Conservation (phyloP, 2,113 vertebrate species). For the Corythaixoides concolor region DNA sequence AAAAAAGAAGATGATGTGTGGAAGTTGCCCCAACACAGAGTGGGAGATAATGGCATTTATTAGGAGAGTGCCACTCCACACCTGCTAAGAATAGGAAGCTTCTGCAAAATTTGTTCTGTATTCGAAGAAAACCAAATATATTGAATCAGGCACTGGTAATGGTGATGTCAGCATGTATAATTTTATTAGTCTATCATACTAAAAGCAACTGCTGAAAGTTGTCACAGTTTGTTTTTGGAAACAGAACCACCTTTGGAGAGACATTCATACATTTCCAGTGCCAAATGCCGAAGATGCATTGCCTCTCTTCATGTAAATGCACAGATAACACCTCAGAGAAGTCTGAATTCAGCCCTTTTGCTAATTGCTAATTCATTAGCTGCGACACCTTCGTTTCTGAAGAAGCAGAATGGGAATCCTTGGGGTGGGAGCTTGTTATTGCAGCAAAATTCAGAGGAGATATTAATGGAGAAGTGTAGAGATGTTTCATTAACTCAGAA, state of each 20-base stretch:
- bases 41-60: neutral
- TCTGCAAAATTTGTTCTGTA: neutral
- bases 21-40: neutral
- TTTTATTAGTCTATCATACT: neutral
- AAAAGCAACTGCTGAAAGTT: neutral
- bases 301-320: neutral
- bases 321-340: neutral
- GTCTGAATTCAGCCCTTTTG: neutral
- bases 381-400: neutral
- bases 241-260: neutral
- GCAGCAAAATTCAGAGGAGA: neutral
- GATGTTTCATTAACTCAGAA: neutral
- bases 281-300: neutral
- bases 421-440: neutral
- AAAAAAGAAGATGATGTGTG: neutral
- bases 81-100: neutral
- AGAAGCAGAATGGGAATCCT: neutral
- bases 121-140: neutral
- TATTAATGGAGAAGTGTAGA: neutral
- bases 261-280: neutral
- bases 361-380: neutral
- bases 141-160: neutral
- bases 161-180: neutral
- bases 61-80: neutral
- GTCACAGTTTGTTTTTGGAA: neutral